phyloP scores from a whole-genome alignment of 35 echinoderm and acorn worm species.

The Heliocidaris tuberculata region DNA sequence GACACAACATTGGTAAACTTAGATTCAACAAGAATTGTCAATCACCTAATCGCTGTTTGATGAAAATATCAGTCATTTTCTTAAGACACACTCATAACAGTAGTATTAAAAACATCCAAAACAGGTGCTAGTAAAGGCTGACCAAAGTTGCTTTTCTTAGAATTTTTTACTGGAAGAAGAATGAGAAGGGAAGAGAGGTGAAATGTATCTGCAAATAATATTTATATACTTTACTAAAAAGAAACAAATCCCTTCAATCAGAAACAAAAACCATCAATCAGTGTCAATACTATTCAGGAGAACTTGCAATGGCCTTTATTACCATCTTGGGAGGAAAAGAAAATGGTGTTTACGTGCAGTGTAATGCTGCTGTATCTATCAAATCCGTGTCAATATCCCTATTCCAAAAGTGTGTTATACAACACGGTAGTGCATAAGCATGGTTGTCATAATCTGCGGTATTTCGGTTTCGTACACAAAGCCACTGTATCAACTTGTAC shows the following conservation, averaged over 20 bases:
- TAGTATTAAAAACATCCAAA: not conserved
- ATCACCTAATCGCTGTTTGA: not conserved
- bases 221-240: not conserved
- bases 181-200: not conserved
- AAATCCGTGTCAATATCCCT: too few species aligned
- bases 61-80: not conserved
- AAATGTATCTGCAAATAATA: not conserved
- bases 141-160: not conserved
- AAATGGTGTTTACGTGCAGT: too few species aligned
- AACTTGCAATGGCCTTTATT: not conserved
- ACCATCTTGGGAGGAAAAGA: not conserved
- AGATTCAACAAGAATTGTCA: not conserved
- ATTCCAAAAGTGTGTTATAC: too few species aligned
- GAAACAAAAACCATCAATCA: not conserved
- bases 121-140: not conserved
- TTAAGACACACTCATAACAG: not conserved
- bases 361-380: too few species aligned
- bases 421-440: too few species aligned
- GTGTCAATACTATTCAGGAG: not conserved
- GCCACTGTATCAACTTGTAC: too few species aligned
- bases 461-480: too few species aligned
- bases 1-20: slow-evolving; percentile 10
- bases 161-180: not conserved
- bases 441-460: too few species aligned
- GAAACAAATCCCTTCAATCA: not conserved